Conservation (phyloP, 1,140 invertebrate species). For the Acarapis woodi region DNA sequence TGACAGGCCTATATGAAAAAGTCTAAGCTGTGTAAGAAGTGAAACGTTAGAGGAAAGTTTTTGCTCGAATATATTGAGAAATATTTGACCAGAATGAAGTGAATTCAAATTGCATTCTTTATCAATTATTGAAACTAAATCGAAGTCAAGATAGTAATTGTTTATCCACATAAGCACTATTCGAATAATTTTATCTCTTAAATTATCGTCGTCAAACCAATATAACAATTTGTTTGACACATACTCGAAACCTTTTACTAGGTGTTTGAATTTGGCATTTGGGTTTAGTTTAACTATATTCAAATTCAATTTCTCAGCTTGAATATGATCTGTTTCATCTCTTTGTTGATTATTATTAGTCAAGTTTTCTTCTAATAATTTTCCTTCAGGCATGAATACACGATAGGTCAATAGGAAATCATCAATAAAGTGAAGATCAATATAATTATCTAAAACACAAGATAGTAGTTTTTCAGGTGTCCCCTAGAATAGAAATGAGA, state of each 20-base stretch:
- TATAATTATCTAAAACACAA: constrained; percentile 70
- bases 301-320: background rate
- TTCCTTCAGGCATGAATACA: constrained; percentile 71
- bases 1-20: constrained; percentile 83
- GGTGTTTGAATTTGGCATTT: no score
- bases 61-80: constrained; percentile 16
- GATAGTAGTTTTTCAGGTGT: constrained; percentile 65
- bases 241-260: constrained; percentile 44
- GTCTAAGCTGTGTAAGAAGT: constrained; percentile 23
- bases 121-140: constrained; percentile 22
- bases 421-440: constrained; percentile 88
- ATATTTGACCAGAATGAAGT: background rate
- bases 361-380: no score
- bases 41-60: background rate
- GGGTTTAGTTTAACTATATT: no score
- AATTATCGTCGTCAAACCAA: constrained; percentile 46
- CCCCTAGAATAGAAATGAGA: constrained; percentile 24
- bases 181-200: constrained; percentile 36
- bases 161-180: constrained; percentile 93
- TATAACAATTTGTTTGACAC: constrained; percentile 31
- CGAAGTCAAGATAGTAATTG: constrained; percentile 97
- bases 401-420: constrained; percentile 93
- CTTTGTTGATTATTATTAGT: constrained; percentile 25
- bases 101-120: no score
- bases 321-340: background rate